These are phyloP conservation scores for Trissolcus basalis DNA, from an alignment of 1,140 invertebrate genomes.

Conservation along the genomic window DNA sequence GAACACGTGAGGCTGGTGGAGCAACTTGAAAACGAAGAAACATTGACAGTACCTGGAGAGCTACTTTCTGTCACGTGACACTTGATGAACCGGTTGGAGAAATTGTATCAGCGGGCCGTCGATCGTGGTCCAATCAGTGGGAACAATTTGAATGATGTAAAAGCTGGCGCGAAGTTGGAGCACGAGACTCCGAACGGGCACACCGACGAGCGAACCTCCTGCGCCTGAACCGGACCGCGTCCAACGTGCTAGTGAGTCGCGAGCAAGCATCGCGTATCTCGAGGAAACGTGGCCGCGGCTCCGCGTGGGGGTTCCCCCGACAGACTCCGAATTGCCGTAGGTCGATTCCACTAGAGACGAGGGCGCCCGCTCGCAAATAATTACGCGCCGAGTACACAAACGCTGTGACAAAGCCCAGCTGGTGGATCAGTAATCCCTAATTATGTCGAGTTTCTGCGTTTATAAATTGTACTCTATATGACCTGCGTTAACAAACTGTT, in stretches of 20 bases:
- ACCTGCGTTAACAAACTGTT: no score
- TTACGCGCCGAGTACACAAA: slow-evolving; percentile 14
- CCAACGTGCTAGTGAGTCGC: slow-evolving; percentile 67
- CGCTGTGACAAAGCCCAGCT: slow-evolving; percentile 13
- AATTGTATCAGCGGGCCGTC: slow-evolving; percentile 21
- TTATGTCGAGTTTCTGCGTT: not conserved
- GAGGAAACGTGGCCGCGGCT: slow-evolving; percentile 37
- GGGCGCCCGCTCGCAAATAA: slow-evolving; percentile 29
- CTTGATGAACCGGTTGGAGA: slow-evolving; percentile 24
- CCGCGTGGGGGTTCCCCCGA: slow-evolving; percentile 36
- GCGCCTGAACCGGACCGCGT: slow-evolving; percentile 58
- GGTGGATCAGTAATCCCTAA: slow-evolving; percentile 14
- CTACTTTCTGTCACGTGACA: slow-evolving; percentile 47
- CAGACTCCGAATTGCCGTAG: slow-evolving; percentile 26
- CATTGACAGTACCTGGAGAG: slow-evolving; percentile 33
- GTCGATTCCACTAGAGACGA: slow-evolving; percentile 32
- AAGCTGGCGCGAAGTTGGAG: not conserved
- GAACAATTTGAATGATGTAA: not conserved
- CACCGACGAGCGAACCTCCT: slow-evolving; percentile 7
- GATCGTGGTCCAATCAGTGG: not conserved
- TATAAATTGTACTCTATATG: no score
- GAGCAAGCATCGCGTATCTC: slow-evolving; percentile 23
- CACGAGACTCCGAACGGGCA: not conserved
- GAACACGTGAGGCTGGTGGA: slow-evolving; percentile 23
- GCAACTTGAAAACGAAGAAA: slow-evolving; percentile 30